Conservation (phyloP, 2,113 vertebrate genomes). For the Platysteira castanea region DNA sequence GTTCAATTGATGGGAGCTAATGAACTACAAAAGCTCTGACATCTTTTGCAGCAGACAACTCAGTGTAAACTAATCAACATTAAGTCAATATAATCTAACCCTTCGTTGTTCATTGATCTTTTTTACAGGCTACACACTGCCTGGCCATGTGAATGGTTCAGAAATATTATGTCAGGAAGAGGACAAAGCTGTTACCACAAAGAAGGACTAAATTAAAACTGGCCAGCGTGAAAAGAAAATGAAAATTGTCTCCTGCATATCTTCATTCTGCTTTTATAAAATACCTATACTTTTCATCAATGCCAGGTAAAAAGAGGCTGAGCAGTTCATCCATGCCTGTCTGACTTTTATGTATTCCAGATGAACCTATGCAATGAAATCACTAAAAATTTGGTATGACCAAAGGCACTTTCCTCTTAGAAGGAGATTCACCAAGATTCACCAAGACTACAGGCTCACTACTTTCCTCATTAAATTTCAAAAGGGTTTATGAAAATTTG, state of each 20-base stretch:
- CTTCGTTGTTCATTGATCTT: slow-evolving; percentile 39
- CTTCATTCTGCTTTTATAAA: background rate
- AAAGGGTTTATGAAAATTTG: background rate
- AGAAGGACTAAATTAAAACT: background rate
- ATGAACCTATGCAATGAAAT: background rate
- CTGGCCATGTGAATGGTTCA: background rate
- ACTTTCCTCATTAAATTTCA: background rate
- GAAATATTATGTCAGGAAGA: background rate
- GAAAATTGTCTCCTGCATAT: background rate
- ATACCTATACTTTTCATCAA: background rate
- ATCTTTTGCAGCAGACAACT: slow-evolving; percentile 38
- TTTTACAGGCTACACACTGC: slow-evolving; percentile 10
- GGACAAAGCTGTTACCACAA: background rate
- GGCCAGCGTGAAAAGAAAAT: background rate
- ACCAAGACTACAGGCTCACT: background rate
- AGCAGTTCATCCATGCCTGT: background rate
- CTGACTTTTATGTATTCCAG: background rate
- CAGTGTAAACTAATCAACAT: slow-evolving; percentile 60
- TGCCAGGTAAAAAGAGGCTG: background rate
- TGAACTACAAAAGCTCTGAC: slow-evolving; percentile 61
- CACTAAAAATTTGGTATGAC: background rate
- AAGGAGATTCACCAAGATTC: background rate
- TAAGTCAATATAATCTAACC: slow-evolving; percentile 54
- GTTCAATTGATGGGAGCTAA: slow-evolving; percentile 61
- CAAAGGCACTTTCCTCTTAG: background rate